Evolutionary conservation across 2,888 invertebrate genomes (phyloP), one percentile per base, ranked within the genome.

Genomic region (Spisula subtruncata): DNA sequence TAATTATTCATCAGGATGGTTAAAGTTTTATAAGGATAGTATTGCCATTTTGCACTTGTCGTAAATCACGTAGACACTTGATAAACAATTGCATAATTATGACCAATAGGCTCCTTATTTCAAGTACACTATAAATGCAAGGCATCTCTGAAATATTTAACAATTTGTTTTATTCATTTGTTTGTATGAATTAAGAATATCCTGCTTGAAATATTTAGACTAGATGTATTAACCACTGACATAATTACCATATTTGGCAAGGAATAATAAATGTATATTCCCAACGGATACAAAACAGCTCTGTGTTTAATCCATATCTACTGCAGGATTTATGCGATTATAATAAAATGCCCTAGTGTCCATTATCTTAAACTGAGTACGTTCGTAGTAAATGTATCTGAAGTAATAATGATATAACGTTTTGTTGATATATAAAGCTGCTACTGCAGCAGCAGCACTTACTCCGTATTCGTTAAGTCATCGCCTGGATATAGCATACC

Each of bases 161-260:
- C 8, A 41, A 5, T 41, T 41, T 16, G 1, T 10, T 16, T 51
- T 12, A 16, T 14, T 6, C 1, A 14, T n/a, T n/a, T n/a, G 51
- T 51, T 51, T 16, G 8, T 25, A 66, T 25, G 25, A 25, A n/a
- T 10, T 8, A 66, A 10, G 25, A 10, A 1, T 25, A 25, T 5
- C 25, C 60, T 25, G 60, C 1, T n/a, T 66, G 25, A 41, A n/a
- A n/a, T n/a, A 25, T n/a, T 25, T 25, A 25, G 25, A n/a, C n/a
- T n/a, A n/a, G n/a, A n/a, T 25, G 12, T 10, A 66, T 66, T n/a
- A n/a, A 66, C 25, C 60, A 66, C 2, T 1, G 6, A n/a, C 60
- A 66, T n/a, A 25, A 66, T 66, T 25, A 66, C 60, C 60, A 66
- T 66, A 25, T 66, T 25, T 66, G 60, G 60, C n/a, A n/a, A n/a